phyloP scores from a whole-genome alignment of 2,888 invertebrate genomes.

The Fragum fragum region DNA sequence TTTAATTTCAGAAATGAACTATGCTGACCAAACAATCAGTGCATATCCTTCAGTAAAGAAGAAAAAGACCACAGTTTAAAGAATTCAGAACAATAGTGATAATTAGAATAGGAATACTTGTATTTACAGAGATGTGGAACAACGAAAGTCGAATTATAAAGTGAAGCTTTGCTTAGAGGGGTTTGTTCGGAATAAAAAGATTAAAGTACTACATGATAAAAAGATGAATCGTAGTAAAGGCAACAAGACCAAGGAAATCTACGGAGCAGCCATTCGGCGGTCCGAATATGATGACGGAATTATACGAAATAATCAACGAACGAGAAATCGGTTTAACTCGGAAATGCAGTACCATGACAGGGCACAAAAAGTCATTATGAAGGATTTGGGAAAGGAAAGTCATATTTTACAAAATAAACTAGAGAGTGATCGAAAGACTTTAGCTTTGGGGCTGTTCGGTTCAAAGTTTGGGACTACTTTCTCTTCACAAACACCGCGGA shows the following conservation, averaged over 20 bases:
- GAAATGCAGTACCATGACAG: slow-evolving; percentile 74
- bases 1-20: too few relatives aligned
- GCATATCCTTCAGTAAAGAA: too few relatives aligned
- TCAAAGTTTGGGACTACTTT: slow-evolving; percentile 50
- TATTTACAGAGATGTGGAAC: too few relatives aligned
- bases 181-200: too few relatives aligned
- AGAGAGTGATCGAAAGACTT: slow-evolving; percentile 46
- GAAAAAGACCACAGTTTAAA: too few relatives aligned
- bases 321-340: slow-evolving; percentile 72
- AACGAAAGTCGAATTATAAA: too few relatives aligned
- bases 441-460: slow-evolving; percentile 56
- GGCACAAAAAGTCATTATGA: slow-evolving; percentile 75
- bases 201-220: neutral
- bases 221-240: slow-evolving; percentile 41
- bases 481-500: slow-evolving; percentile 35
- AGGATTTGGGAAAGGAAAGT: slow-evolving; percentile 74
- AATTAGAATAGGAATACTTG: too few relatives aligned
- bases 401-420: slow-evolving; percentile 64
- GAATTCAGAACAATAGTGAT: too few relatives aligned
- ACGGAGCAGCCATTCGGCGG: slow-evolving; percentile 62
- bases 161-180: too few relatives aligned
- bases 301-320: slow-evolving; percentile 72
- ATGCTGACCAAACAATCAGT: too few relatives aligned
- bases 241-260: slow-evolving; percentile 52
- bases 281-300: slow-evolving; percentile 80